These are phyloP conservation scores for Cherax destructor DNA, from an alignment of 1,140 invertebrate species.

Conservation along the genomic window DNA sequence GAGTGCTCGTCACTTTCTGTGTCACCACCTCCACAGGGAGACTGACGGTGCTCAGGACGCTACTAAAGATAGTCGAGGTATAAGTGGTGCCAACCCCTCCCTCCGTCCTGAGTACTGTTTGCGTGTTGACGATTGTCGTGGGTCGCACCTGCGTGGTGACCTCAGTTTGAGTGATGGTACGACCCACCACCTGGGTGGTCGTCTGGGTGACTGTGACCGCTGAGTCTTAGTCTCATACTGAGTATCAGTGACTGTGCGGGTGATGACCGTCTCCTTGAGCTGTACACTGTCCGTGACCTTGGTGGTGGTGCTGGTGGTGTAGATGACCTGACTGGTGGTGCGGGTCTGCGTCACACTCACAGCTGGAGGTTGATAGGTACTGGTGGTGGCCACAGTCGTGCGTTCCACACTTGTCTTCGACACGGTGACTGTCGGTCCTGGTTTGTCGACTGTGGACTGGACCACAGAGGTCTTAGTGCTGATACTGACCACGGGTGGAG, in stretches of 20 bases:
- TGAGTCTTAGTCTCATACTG: neutral
- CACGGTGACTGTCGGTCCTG: constrained; percentile 26
- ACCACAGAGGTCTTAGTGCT: neutral
- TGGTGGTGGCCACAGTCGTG: constrained; percentile 11
- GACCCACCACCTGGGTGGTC: constrained; percentile 3
- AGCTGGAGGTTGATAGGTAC: constrained; percentile 25
- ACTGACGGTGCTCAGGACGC: neutral
- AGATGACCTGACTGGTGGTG: constrained; percentile 32
- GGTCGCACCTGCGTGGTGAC: constrained; percentile 28
- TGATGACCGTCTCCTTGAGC: neutral
- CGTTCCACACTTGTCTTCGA: neutral
- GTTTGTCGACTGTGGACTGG: constrained; percentile 6
- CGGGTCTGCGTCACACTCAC: constrained; percentile 29
- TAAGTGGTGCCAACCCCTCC: neutral
- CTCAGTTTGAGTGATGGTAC: constrained; percentile 8
- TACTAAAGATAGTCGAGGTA: constrained; percentile 17
- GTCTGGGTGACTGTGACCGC: neutral
- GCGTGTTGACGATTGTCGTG: constrained; percentile 24
- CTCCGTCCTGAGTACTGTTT: neutral
- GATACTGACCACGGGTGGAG: constrained; percentile 8
- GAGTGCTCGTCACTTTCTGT: neutral
- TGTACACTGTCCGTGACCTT: neutral
- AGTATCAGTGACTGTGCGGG: neutral
- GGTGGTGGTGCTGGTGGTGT: constrained; percentile 33
- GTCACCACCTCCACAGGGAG: constrained; percentile 37